These are phyloP conservation scores for Molossus molossus DNA, from an alignment of 2,797 vertebrate species.

Conservation along the genomic window DNA sequence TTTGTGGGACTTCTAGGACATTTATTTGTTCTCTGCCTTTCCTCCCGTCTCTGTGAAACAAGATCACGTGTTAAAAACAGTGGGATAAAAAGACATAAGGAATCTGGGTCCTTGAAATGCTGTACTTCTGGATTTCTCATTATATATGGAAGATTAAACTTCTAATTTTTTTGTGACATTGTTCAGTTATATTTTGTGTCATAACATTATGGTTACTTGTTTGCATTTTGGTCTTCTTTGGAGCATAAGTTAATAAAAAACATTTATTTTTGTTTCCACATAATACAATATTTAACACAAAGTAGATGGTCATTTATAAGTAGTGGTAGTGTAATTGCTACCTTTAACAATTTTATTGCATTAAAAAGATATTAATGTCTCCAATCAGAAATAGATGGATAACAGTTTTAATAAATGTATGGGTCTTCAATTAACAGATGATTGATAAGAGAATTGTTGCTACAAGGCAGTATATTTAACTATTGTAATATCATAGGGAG, in stretches of 20 bases:
- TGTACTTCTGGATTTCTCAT: not conserved
- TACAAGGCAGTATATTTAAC: not conserved
- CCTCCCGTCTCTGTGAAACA: not conserved
- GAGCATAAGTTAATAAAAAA: not conserved
- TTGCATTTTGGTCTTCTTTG: not conserved
- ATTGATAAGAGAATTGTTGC: not conserved
- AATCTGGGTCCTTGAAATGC: not conserved
- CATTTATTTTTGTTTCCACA: not conserved
- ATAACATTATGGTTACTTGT: not conserved
- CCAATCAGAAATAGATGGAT: not conserved
- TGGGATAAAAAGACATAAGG: not conserved
- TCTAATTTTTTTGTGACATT: not conserved
- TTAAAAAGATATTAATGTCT: not conserved
- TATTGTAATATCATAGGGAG: not conserved
- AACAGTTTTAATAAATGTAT: not conserved
- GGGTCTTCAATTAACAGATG: not conserved
- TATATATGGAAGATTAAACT: not conserved
- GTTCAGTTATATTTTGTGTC: not conserved
- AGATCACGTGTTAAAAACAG: not conserved
- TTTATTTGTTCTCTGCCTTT: not conserved
- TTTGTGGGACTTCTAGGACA: not conserved
- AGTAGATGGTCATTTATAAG: not conserved
- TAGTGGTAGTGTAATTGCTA: not conserved
- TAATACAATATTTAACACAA: conserved; percentile 1
- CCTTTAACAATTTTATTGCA: not conserved